Evolutionary conservation across 2,797 vertebrate genomes (phyloP).

Genomic region (Sphaeramia orbicularis): DNA sequence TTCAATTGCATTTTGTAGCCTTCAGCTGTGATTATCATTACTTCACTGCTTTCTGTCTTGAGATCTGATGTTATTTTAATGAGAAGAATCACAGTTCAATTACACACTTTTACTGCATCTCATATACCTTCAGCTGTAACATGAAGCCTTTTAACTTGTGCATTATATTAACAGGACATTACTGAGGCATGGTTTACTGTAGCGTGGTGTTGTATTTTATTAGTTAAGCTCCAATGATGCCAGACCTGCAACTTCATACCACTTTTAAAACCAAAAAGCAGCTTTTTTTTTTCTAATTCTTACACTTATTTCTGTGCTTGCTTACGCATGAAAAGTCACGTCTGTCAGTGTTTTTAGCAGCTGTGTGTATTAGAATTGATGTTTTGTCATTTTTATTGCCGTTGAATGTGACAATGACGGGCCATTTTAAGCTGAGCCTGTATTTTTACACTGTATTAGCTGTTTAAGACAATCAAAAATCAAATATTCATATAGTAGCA

Average conservation of each 20-base stretch:
- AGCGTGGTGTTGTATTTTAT: background rate
- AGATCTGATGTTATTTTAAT: background rate
- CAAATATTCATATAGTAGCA: constrained; percentile 48
- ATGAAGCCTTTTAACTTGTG: constrained; percentile 1
- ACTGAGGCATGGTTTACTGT: constrained; percentile 27
- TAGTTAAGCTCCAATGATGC: background rate
- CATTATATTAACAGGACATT: constrained; percentile 9
- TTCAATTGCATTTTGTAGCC: constrained; percentile 40
- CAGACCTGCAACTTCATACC: constrained; percentile 24
- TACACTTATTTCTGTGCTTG: constrained; percentile 22
- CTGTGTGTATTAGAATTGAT: constrained; percentile 48
- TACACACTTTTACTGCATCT: constrained; percentile 14
- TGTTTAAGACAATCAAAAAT: constrained; percentile 79
- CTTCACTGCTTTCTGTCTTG: constrained; percentile 30
- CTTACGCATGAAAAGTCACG: constrained; percentile 46
- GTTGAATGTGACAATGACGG: constrained; percentile 58
- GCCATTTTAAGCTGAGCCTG: constrained; percentile 45
- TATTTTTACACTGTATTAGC: constrained; percentile 59
- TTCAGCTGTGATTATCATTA: constrained; percentile 40
- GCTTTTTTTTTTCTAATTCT: background rate
- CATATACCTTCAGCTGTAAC: background rate
- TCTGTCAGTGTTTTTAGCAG: constrained; percentile 56
- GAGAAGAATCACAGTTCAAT: constrained; percentile 19
- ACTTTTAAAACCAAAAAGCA: constrained; percentile 39
- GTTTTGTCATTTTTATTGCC: constrained; percentile 29